phyloP scores from a whole-genome alignment of 64 coral and sea anemone species.

The Porites lutea region DNA sequence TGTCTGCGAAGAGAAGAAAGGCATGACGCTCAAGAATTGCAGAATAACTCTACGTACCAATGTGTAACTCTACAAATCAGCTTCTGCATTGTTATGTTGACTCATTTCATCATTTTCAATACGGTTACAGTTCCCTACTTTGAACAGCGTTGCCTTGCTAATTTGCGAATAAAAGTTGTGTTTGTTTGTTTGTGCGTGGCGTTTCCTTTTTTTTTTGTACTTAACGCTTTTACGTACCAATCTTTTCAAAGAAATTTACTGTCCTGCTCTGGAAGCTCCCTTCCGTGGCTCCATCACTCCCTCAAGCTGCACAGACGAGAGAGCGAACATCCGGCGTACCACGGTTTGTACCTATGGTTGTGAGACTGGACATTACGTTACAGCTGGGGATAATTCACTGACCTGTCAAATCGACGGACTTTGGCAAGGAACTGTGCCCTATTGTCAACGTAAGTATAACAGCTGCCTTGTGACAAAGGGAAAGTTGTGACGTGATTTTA shows the following conservation, averaged over 20 bases:
- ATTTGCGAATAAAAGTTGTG: too few species aligned
- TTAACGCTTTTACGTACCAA: neutral
- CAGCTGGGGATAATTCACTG: conserved; percentile 49
- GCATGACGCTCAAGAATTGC: too few species aligned
- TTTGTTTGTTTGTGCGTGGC: too few species aligned
- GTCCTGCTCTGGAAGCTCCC: conserved; percentile 86
- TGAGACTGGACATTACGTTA: conserved; percentile 66
- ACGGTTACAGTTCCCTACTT: too few species aligned
- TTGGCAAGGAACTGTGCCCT: conserved; percentile 73
- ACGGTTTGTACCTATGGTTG: conserved; percentile 88
- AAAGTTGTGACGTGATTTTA: too few species aligned
- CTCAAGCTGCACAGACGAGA: conserved; percentile 55
- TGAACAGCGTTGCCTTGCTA: too few species aligned
- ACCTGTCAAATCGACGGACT: conserved; percentile 88
- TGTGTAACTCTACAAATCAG: too few species aligned
- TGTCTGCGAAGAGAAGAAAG: too few species aligned
- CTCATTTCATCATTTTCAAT: too few species aligned
- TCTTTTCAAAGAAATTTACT: conserved; percentile 86
- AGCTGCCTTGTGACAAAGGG: neutral
- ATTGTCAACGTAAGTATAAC: conserved; percentile 88
- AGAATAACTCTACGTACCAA: too few species aligned
- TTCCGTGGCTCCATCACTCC: conserved; percentile 86
- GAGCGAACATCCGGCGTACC: conserved; percentile 87
- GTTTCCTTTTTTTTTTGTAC: too few species aligned
- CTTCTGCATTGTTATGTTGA: too few species aligned